phyloP scores from a whole-genome alignment of 2,113 vertebrate species.

The Gasterosteus aculeatus region DNA sequence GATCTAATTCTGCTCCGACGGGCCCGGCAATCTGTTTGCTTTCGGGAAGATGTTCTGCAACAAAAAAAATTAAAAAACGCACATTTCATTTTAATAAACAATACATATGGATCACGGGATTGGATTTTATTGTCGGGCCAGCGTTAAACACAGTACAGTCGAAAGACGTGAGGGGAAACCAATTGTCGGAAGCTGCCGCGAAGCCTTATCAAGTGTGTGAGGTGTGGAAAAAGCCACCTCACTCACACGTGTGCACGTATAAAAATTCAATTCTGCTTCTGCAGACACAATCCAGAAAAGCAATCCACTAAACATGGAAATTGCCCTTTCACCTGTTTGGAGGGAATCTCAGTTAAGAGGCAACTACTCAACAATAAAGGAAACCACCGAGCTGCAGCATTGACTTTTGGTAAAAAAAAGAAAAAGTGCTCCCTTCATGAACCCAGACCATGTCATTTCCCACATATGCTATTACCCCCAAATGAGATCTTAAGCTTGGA shows the following conservation, averaged over 20 bases:
- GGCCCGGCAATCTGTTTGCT: constrained; percentile 57
- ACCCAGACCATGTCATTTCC: constrained; percentile 50
- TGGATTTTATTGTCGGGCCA: constrained; percentile 48
- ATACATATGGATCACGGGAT: constrained; percentile 47
- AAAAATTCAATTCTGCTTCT: constrained; percentile 26
- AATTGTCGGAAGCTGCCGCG: constrained; percentile 45
- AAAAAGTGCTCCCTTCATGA: constrained; percentile 25
- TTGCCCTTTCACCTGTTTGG: constrained; percentile 68
- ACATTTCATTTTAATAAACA: constrained; percentile 63
- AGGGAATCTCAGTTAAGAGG: constrained; percentile 49
- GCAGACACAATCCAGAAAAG: constrained; percentile 46
- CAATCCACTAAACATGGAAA: constrained; percentile 77
- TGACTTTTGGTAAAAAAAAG: constrained; percentile 17
- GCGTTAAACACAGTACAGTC: constrained; percentile 35
- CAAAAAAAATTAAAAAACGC: constrained; percentile 24
- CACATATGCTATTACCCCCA: constrained; percentile 33
- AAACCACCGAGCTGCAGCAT: constrained; percentile 37
- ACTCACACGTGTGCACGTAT: constrained; percentile 36
- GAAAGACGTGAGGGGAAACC: constrained; percentile 49
- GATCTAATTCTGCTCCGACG: constrained; percentile 65
- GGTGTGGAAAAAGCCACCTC: constrained; percentile 43
- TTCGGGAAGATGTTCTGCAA: constrained; percentile 30
- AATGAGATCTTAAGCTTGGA: constrained; percentile 35
- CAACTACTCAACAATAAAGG: constrained; percentile 63
- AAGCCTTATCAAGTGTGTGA: constrained; percentile 62